These are phyloP conservation scores for Tamandua tetradactyla DNA, from an alignment of 2,797 vertebrate species.

Conservation along the genomic window DNA sequence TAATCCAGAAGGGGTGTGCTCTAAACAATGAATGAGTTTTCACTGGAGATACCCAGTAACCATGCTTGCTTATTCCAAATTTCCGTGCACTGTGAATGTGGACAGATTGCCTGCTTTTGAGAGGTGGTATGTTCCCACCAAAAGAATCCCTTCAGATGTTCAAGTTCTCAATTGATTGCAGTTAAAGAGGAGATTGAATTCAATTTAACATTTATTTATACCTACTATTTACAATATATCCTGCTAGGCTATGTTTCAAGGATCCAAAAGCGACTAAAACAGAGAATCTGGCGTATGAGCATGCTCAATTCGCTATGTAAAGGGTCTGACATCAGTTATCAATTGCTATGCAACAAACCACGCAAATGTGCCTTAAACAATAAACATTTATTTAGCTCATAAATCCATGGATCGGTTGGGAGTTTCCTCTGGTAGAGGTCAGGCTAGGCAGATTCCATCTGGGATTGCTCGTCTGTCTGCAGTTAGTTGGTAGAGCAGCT, in stretches of 20 bases:
- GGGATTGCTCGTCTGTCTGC: neutral
- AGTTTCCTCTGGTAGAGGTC: neutral
- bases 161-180: neutral
- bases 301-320: neutral
- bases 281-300: neutral
- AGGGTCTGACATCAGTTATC: neutral
- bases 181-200: neutral
- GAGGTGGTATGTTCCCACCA: neutral
- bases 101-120: neutral
- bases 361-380: neutral
- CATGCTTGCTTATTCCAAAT: neutral
- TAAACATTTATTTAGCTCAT: neutral
- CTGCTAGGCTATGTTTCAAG: neutral
- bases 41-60: neutral
- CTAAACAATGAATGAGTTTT: neutral
- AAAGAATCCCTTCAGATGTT: neutral
- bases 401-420: neutral
- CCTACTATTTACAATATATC: neutral
- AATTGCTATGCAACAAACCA: neutral
- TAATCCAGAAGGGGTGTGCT: neutral
- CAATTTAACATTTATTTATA: neutral
- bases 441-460: neutral
- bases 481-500: neutral
- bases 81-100: neutral
- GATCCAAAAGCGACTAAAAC: neutral